Evolutionary conservation across 2,888 invertebrate genomes (phyloP).

Genomic region (Dysmachus trigonus): DNA sequence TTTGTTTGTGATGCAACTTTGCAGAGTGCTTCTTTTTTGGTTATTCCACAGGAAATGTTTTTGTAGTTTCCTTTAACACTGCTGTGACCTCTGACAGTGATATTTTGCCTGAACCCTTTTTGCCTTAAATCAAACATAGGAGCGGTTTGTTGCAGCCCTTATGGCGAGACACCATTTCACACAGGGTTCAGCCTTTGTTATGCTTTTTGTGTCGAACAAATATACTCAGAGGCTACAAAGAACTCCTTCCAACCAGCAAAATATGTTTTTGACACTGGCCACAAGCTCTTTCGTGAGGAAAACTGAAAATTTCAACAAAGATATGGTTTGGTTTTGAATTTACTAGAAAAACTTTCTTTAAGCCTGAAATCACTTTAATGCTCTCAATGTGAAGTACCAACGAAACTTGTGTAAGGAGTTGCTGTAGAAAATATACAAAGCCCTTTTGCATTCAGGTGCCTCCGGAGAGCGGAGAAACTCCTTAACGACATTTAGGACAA

Average conservation of each 20-base stretch:
- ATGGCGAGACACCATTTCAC: background rate
- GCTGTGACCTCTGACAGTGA: background rate
- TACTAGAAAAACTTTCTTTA: slow-evolving; percentile 24
- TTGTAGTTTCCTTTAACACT: background rate
- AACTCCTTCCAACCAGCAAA: background rate
- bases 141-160: background rate
- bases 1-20: background rate
- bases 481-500: background rate
- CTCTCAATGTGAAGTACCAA: background rate
- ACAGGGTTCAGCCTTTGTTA: background rate
- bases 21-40: background rate
- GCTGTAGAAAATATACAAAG: background rate
- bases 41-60: background rate
- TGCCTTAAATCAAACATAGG: slow-evolving; percentile 6
- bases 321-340: slow-evolving; percentile 3
- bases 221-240: slow-evolving; percentile 1
- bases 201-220: slow-evolving; percentile 9
- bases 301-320: background rate
- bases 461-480: background rate
- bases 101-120: background rate
- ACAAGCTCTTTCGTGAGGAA: background rate
- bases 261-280: slow-evolving; percentile 27
- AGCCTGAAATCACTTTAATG: slow-evolving; percentile 25
- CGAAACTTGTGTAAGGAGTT: slow-evolving; percentile 2
- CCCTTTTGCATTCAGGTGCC: background rate